These are phyloP conservation scores for Vespertilio murinus DNA, from an alignment of 2,797 vertebrate genomes.

Conservation along the genomic window DNA sequence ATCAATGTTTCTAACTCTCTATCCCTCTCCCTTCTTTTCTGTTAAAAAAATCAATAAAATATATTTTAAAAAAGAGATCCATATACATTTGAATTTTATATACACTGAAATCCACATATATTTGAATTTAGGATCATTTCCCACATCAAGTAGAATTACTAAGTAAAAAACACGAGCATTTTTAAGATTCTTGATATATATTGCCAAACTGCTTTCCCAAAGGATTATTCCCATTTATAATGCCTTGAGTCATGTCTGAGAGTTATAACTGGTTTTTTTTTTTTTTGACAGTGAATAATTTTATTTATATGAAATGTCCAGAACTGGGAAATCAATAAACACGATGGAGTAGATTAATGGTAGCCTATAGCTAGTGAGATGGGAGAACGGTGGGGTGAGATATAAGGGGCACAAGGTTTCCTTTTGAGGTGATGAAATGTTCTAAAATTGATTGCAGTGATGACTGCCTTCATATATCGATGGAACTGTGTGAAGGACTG, in stretches of 20 bases:
- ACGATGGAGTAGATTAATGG: neutral
- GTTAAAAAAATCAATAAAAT: no score
- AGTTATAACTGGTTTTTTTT: constrained; percentile 52
- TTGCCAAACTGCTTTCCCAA: constrained; percentile 49
- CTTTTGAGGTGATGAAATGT: neutral
- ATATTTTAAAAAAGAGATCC: neutral
- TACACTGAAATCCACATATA: constrained; percentile 28
- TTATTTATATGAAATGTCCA: neutral
- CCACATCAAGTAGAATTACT: constrained; percentile 59
- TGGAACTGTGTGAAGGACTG: constrained; percentile 96
- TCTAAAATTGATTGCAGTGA: neutral
- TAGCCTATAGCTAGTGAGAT: neutral
- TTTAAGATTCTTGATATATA: constrained; percentile 47
- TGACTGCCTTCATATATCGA: constrained; percentile 81
- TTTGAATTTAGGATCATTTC: constrained; percentile 37
- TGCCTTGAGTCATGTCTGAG: constrained; percentile 43
- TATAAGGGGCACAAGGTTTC: neutral
- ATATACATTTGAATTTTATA: no score
- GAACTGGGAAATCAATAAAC: neutral
- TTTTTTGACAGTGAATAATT: neutral
- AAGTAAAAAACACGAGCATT: constrained; percentile 49
- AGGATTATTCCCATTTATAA: constrained; percentile 49
- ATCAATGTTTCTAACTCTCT: no score
- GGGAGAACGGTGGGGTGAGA: neutral
- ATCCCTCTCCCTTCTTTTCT: no score